phyloP scores from a whole-genome alignment of 2,888 invertebrate genomes.

The Lamellibrachia satsuma region DNA sequence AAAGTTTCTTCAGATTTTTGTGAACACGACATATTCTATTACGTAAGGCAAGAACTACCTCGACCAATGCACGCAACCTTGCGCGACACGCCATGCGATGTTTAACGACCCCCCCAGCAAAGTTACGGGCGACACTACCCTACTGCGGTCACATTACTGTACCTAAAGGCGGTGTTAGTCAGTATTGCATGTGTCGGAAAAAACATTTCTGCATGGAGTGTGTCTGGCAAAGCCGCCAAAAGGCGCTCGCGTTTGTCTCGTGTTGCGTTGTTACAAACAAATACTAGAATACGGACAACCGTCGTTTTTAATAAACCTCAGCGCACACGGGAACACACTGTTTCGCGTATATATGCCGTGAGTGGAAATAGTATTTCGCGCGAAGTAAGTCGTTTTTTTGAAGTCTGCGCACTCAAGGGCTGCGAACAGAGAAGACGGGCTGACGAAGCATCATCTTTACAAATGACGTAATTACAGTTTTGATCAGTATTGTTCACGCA shows the following conservation, averaged over 20 bases:
- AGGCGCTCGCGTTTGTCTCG: neutral
- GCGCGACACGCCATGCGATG: neutral
- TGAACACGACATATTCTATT: no score
- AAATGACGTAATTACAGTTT: neutral
- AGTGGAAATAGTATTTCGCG: neutral
- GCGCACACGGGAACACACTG: neutral
- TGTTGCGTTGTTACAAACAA: neutral
- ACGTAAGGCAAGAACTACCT: no score
- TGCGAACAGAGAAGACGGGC: neutral
- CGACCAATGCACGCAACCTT: neutral
- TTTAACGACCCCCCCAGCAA: neutral
- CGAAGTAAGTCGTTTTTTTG: neutral
- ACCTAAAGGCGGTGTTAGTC: neutral
- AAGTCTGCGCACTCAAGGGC: neutral
- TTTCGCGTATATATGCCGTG: neutral
- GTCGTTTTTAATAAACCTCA: neutral
- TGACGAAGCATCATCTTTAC: neutral
- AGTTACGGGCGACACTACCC: neutral
- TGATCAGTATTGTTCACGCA: neutral
- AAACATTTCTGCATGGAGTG: neutral
- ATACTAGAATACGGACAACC: neutral
- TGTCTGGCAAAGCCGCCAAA: neutral
- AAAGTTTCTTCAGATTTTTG: no score
- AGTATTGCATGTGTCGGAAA: neutral
- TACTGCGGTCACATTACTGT: neutral